These are phyloP conservation scores for Eustalomyia histrio DNA, from an alignment of 2,888 invertebrate genomes.

Conservation along the genomic window DNA sequence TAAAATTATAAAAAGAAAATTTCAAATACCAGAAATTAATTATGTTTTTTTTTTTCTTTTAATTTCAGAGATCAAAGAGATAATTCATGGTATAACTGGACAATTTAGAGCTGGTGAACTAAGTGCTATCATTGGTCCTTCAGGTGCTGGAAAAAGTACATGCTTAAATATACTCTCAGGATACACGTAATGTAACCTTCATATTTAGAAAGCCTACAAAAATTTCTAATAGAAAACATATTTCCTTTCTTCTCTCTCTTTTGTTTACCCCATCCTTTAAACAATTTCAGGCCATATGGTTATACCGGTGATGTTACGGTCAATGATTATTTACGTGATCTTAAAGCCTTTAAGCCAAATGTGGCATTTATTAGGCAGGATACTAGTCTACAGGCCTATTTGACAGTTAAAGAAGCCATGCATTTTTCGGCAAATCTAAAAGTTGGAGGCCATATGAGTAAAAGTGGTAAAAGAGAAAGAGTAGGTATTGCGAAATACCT, in stretches of 20 bases:
- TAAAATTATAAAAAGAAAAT: too few relatives aligned
- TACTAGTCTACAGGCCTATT: conserved; percentile 88
- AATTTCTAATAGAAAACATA: conserved; percentile 46
- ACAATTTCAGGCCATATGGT: conserved; percentile 73
- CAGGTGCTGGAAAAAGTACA: conserved; percentile 93
- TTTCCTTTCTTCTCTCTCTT: not conserved
- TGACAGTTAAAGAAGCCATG: conserved; percentile 93
- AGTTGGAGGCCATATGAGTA: conserved; percentile 84
- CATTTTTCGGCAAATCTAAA: conserved; percentile 92
- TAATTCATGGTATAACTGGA: conserved; percentile 83
- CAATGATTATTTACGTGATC: conserved; percentile 85
- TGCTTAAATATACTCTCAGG: conserved; percentile 94
- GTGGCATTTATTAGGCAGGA: conserved; percentile 96
- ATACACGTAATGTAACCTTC: conserved; percentile 86
- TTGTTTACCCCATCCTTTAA: not conserved
- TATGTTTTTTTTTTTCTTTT: too few relatives aligned
- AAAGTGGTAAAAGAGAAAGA: conserved; percentile 83
- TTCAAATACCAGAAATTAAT: too few relatives aligned
- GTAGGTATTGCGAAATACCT: conserved; percentile 80
- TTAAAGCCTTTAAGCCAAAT: conserved; percentile 85
- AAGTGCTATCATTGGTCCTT: conserved; percentile 93
- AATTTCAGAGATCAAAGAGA: conserved; percentile 82
- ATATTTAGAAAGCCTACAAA: conserved; percentile 37
- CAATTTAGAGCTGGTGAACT: conserved; percentile 87
- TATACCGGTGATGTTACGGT: conserved; percentile 85